These are phyloP conservation scores for Neuroterus valhalla DNA, from an alignment of 1,140 invertebrate species.

Conservation along the genomic window DNA sequence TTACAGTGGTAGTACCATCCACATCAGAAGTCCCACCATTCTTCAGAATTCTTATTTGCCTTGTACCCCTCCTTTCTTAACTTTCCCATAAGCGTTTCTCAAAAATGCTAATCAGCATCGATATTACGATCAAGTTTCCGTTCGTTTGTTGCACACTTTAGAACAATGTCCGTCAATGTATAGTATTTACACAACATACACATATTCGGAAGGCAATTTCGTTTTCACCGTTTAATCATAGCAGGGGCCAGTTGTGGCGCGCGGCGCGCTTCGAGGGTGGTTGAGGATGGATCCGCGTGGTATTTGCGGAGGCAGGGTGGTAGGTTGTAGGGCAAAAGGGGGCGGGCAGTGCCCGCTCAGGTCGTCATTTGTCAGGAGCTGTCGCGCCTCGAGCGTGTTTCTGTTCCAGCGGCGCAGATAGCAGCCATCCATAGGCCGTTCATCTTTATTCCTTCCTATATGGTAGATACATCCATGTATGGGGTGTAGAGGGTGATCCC, in stretches of 20 bases:
- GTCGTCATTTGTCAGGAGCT: slow-evolving; percentile 75
- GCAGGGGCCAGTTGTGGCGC: slow-evolving; percentile 49
- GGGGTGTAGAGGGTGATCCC: slow-evolving; percentile 50
- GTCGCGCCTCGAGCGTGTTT: slow-evolving; percentile 74
- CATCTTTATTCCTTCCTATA: slow-evolving; percentile 73
- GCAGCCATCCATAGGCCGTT: slow-evolving; percentile 74
- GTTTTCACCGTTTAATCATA: slow-evolving; percentile 72
- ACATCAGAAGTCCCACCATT: too few species aligned
- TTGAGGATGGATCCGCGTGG: slow-evolving; percentile 41
- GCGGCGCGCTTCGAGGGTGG: slow-evolving; percentile 38
- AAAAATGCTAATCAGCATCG: slow-evolving; percentile 48
- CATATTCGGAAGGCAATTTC: slow-evolving; percentile 69
- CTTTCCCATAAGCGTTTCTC: background rate
- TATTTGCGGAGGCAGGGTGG: slow-evolving; percentile 39
- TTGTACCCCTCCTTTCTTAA: background rate
- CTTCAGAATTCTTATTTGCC: too few species aligned
- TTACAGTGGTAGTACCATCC: too few species aligned
- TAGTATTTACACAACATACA: slow-evolving; percentile 41
- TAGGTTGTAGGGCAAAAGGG: slow-evolving; percentile 49
- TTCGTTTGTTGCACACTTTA: slow-evolving; percentile 40
- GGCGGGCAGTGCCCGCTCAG: slow-evolving; percentile 69
- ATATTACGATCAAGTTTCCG: slow-evolving; percentile 56
- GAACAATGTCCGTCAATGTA: slow-evolving; percentile 53
- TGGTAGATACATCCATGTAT: slow-evolving; percentile 35
- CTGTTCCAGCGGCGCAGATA: slow-evolving; percentile 74